Conservation (phyloP, 2,888 invertebrate species). For the Ectemnius lituratus region DNA sequence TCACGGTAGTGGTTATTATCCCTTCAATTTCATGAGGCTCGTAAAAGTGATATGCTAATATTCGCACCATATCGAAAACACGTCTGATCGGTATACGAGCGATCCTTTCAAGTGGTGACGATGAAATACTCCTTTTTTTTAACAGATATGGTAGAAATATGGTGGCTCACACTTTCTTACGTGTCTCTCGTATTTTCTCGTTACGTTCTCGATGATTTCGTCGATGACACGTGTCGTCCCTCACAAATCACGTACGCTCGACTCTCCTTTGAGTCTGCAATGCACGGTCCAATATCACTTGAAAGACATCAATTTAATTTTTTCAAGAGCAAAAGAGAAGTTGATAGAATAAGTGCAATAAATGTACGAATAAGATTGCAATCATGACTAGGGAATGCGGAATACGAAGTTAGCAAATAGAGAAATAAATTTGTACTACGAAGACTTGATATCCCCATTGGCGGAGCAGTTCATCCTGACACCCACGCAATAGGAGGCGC, state of each 20-base stretch:
- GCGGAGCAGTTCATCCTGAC: constrained; percentile 41
- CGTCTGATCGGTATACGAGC: constrained; percentile 28
- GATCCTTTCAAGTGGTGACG: constrained; percentile 7
- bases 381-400: constrained; percentile 32
- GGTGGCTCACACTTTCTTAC: constrained; percentile 39
- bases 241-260: no score
- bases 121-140: constrained; percentile 37
- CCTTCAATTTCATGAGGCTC: constrained; percentile 22
- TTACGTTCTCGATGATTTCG: constrained; percentile 30
- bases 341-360: no score
- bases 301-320: no score
- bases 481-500: constrained; percentile 58
- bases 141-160: not conserved
- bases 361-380: constrained; percentile 24
- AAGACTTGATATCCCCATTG: constrained; percentile 38
- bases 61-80: constrained; percentile 26
- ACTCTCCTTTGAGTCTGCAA: no score
- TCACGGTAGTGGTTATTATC: constrained; percentile 40
- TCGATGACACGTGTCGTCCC: no score
- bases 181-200: constrained; percentile 50
- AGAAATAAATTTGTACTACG: not conserved
- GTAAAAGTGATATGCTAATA: constrained; percentile 53
- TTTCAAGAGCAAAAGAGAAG: no score
- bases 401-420: constrained; percentile 18
- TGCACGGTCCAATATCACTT: no score